A percentile compares a stretch with the other conserved stretches of the same genome.
Conservation (phyloP, 2,113 vertebrate species). For the Rutilus rutilus region DNA sequence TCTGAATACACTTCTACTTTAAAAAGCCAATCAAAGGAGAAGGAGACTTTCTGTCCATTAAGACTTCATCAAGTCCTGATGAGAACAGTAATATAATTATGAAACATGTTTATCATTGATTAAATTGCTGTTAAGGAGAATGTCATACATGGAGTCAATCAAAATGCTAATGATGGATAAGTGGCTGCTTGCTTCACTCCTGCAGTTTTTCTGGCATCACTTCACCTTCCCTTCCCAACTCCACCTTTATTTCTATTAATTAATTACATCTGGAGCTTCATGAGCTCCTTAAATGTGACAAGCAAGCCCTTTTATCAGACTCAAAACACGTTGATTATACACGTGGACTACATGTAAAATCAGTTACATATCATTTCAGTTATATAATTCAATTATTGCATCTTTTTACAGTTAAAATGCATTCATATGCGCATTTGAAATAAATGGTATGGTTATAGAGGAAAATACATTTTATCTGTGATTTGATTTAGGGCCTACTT, state of each 20-base stretch:
- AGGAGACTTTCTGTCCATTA: neutral
- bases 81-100: slow-evolving; percentile 21
- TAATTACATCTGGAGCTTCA: neutral
- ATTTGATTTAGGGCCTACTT: no score
- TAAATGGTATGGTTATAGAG: no score
- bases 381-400: neutral
- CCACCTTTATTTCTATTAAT: neutral
- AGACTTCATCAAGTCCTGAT: slow-evolving; percentile 27
- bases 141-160: slow-evolving; percentile 3
- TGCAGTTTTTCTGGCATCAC: neutral
- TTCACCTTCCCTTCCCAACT: neutral
- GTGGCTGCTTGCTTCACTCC: neutral
- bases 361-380: neutral
- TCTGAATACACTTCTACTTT: neutral
- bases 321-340: neutral
- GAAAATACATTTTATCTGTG: no score
- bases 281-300: neutral
- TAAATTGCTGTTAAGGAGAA: slow-evolving; percentile 7
- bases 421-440: no score
- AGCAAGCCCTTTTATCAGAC: slow-evolving; percentile 14
- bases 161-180: slow-evolving; percentile 31
- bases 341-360: neutral
- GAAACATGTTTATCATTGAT: slow-evolving; percentile 23
- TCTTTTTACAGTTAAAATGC: neutral
- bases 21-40: neutral